Percentiles rank a stretch among this genome's conserved stretches.
Evolutionary conservation across 2,113 vertebrate species (phyloP).

Genomic region (Riparia riparia): DNA sequence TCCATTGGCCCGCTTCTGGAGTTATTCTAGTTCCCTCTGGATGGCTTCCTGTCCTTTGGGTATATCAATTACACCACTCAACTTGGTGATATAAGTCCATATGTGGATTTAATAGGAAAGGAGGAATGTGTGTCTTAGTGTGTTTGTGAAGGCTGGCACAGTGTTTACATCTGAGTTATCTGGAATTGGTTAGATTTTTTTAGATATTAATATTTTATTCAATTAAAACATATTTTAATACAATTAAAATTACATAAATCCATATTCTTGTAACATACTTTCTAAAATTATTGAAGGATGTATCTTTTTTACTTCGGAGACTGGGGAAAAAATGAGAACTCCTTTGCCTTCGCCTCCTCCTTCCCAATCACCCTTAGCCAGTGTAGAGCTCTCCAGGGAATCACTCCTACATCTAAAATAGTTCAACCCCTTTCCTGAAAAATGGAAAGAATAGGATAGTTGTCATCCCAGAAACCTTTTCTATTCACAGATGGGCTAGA

Average conservation of each 20-base stretch:
- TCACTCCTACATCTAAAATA: constrained; percentile 13
- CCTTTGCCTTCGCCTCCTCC: neutral
- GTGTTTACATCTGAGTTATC: neutral
- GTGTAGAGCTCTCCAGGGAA: neutral
- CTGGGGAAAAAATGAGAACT: neutral
- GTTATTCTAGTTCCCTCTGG: neutral
- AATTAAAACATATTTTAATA: neutral
- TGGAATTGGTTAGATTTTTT: neutral
- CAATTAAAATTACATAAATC: neutral
- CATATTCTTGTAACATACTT: neutral
- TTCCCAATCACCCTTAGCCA: neutral
- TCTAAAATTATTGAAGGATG: neutral
- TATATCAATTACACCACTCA: neutral
- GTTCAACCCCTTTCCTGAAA: neutral
- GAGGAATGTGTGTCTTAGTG: neutral
- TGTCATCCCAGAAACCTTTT: neutral
- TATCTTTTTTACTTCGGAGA: neutral
- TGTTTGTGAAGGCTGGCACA: neutral
- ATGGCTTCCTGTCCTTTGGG: neutral
- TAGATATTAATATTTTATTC: neutral
- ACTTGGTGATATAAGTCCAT: neutral
- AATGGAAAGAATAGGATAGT: neutral
- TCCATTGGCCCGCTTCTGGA: neutral
- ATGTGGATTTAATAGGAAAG: neutral
- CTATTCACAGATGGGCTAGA: neutral